A percentile compares a stretch with the other conserved stretches of the same genome.
Conservation (phyloP, 2,888 invertebrate genomes). For the Atethmia centrago region DNA sequence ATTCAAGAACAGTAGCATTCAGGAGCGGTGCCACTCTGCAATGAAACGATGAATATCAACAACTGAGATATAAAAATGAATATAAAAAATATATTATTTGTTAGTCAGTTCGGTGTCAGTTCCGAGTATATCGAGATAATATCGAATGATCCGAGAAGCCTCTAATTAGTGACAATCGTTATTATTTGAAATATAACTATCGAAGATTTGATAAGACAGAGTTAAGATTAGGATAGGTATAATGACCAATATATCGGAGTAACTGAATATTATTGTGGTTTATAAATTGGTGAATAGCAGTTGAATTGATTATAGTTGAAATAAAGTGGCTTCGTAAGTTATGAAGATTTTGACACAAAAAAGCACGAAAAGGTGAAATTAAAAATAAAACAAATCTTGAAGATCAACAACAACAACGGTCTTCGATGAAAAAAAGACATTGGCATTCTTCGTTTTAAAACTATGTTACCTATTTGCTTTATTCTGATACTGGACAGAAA, state of each 20-base stretch:
- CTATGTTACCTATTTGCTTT: too few species aligned
- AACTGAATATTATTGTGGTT: constrained; percentile 10
- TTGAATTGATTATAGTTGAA: neutral
- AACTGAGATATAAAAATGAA: neutral
- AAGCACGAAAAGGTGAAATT: neutral
- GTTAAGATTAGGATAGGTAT: constrained; percentile 40
- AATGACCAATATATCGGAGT: constrained; percentile 4
- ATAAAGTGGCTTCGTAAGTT: neutral
- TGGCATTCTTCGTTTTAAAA: too few species aligned
- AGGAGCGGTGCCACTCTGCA: constrained; percentile 31
- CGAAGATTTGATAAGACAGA: constrained; percentile 22
- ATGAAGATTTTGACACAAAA: neutral
- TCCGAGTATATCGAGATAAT: constrained; percentile 60
- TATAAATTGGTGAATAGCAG: neutral
- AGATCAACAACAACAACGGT: neutral
- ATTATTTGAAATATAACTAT: constrained; percentile 61
- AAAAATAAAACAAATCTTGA: neutral
- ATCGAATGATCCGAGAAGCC: constrained; percentile 48
- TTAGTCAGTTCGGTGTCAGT: constrained; percentile 48
- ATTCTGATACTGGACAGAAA: neutral
- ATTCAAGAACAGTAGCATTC: constrained; percentile 47
- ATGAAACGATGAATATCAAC: constrained; percentile 51
- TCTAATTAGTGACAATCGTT: constrained; percentile 62
- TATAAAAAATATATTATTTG: constrained; percentile 40
- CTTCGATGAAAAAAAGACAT: neutral